Conservation (phyloP, 2,888 invertebrate species). For the Drosophila fungiperda region DNA sequence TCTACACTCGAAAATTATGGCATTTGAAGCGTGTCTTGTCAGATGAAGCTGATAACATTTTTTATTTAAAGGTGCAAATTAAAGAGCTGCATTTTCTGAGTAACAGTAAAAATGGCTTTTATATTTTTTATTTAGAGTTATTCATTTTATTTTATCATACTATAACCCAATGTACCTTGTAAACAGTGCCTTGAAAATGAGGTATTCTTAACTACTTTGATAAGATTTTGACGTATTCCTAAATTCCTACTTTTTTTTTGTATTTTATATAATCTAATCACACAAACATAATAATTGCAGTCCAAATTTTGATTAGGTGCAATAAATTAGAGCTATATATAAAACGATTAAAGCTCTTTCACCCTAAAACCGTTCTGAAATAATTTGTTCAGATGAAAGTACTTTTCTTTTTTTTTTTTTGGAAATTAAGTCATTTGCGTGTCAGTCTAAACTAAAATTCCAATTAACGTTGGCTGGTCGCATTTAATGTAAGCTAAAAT, state of each 20-base stretch:
- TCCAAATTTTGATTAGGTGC: constrained; percentile 31
- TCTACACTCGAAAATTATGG: constrained; percentile 35
- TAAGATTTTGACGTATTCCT: no score
- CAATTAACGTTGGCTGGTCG: background rate
- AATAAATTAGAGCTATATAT: background rate
- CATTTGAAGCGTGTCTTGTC: constrained; percentile 32
- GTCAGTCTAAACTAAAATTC: background rate
- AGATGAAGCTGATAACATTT: constrained; percentile 30
- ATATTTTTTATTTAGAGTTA: constrained; percentile 1
- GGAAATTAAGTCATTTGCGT: background rate
- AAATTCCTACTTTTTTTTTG: background rate
- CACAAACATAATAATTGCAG: constrained; percentile 21
- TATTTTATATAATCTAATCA: background rate
- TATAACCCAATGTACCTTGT: background rate
- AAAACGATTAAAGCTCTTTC: background rate
- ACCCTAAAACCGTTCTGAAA: background rate
- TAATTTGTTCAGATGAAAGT: background rate
- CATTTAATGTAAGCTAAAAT: background rate
- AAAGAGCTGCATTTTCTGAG: background rate
- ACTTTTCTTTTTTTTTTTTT: background rate
- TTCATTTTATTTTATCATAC: background rate
- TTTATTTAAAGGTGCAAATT: constrained; percentile 38
- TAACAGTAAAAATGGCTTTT: constrained; percentile 1
- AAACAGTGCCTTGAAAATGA: background rate
- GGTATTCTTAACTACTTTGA: background rate